Base-by-base conservation (phyloP, 35 echinoderm and acorn worm species). In the Anneissia japonica region DNA sequence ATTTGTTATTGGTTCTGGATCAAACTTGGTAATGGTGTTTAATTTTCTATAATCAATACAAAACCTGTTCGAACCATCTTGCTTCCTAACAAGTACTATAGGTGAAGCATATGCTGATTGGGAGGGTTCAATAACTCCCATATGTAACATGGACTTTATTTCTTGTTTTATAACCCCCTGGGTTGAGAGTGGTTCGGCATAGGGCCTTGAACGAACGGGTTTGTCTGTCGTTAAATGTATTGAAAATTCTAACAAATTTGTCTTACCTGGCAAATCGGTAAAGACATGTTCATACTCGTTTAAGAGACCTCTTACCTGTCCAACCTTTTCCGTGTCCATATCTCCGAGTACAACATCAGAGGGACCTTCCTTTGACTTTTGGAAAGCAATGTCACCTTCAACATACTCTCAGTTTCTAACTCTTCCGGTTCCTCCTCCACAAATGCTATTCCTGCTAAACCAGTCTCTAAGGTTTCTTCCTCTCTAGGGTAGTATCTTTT, bases 51-150 rank as follows among this genome's bases (percentile, higher is more conserved):
- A 84, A 35, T 89, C 91, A 36, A 78, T 35, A 56, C 91, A 93
- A 39, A 85, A 93, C 39, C 93, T 74, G 41, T 95, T 87, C 14
- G 72, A 75, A n/a, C 93, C 89, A 75, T 95, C 89, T 41, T 35
- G 45, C 38, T 95, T 95, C 74, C 84, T 84, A 3, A 91, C 85
- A 0, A 95, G 38, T 0, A 95, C 93, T 12, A 91, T 79, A 0
- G 93, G 89, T 14, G 79, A 87, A 28, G 92, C 88, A 80, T 90
- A 87, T 10, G 92, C 88, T 5, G 83, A 86, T 21, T 36, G 30
- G 0, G 83, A 91, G 11, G 21, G 36, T 73, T 94, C 92, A 77
- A 94, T 37, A 14, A 93, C 29, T 1, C 82, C 86, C 74, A 84
- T 64, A 11, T 89, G 74, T 36, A 93, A 17, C 91, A 93, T 88